Conservation (phyloP, 1,140 invertebrate genomes). For the Lysiphlebus fabarum region DNA sequence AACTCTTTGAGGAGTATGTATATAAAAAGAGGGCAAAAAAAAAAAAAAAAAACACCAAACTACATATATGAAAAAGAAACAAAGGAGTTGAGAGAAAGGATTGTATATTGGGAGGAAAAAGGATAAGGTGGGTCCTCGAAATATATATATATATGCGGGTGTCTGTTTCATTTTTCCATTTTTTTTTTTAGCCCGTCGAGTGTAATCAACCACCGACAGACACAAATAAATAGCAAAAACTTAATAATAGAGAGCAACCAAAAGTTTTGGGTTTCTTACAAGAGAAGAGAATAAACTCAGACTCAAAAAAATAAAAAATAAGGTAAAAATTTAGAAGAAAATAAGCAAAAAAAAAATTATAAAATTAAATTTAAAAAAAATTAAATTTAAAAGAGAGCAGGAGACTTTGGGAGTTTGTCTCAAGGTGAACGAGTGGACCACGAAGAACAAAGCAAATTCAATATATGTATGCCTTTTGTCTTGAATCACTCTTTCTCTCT, state of each 20-base stretch:
- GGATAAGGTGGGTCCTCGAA: neutral
- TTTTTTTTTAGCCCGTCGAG: no score
- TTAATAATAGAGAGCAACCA: slow-evolving; percentile 53
- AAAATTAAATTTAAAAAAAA: slow-evolving; percentile 27
- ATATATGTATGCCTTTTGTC: no score
- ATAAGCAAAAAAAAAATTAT: no score
- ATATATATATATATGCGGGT: neutral
- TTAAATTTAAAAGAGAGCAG: slow-evolving; percentile 26
- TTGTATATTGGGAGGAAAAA: neutral
- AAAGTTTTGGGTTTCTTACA: slow-evolving; percentile 8
- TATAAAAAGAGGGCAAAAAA: neutral
- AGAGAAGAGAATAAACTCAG: neutral
- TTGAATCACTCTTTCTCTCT: slow-evolving; percentile 1
- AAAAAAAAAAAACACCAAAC: no score
- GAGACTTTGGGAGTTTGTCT: slow-evolving; percentile 42
- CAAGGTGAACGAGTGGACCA: slow-evolving; percentile 45
- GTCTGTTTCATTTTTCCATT: neutral
- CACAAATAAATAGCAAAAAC: slow-evolving; percentile 57
- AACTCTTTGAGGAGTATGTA: neutral
- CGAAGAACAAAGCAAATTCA: slow-evolving; percentile 7
- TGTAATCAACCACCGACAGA: slow-evolving; percentile 36
- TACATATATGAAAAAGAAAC: neutral
- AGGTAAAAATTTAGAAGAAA: no score
- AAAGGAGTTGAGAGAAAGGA: neutral
- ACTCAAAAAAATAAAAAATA: no score